phyloP scores from a whole-genome alignment of 2,888 invertebrate genomes.

The Noctua janthe region DNA sequence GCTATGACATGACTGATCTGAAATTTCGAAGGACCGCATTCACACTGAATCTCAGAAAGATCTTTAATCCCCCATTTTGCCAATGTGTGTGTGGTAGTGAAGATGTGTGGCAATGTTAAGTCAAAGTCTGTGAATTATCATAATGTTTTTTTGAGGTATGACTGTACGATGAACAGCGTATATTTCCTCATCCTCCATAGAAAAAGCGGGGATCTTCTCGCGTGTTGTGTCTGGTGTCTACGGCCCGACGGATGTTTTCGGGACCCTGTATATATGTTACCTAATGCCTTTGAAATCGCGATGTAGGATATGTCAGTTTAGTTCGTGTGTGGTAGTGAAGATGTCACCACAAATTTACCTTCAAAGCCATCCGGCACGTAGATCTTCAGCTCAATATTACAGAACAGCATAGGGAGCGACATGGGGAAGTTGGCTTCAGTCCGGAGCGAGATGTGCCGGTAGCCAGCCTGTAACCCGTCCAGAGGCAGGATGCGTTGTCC shows the following conservation, averaged over 20 bases:
- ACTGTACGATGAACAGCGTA: background rate
- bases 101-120: background rate
- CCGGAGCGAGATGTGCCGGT: constrained; percentile 98
- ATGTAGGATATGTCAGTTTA: background rate
- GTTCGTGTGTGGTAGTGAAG: background rate
- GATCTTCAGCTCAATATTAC: constrained; percentile 99
- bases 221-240: background rate
- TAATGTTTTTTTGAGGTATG: background rate
- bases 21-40: background rate
- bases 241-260: background rate
- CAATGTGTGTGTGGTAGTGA: background rate
- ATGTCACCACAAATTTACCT: constrained; percentile 90
- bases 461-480: constrained; percentile 99
- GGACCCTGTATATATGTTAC: too few species aligned
- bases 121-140: too few species aligned
- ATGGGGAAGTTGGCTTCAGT: constrained; percentile 99
- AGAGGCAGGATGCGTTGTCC: constrained; percentile 99
- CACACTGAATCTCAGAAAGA: background rate
- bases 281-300: background rate
- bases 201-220: background rate
- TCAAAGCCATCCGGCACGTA: constrained; percentile 99
- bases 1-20: too few species aligned
- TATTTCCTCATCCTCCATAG: background rate
- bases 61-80: background rate
- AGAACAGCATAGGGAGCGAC: constrained; percentile 99